Evolutionary conservation across 2,888 invertebrate genomes (phyloP), one percentile per base, ranked within the genome.

Genomic region (Rutpela maculata): DNA sequence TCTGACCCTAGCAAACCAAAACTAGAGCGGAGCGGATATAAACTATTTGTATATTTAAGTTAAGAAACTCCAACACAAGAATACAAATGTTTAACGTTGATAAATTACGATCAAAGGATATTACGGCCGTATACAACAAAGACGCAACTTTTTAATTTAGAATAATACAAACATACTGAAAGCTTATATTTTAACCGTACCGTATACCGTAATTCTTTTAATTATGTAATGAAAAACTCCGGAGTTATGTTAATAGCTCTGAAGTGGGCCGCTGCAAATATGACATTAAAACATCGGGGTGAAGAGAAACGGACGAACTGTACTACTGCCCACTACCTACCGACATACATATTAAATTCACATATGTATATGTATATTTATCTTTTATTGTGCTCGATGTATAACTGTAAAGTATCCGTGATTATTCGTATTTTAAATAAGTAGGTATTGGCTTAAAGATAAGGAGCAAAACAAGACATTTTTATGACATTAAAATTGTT

Each of bases 331-430:
- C 35, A 65, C 65, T 38, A 43, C 65, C 35, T 65, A 31, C 35
- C 26, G 17, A 31, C 31, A 66, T 19, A 66, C 66, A 66, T 50
- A 66, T 50, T 66, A 66, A 43, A 50, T 50, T 66, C 50, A 19
- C 1, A 38, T 65, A 43, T 65, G 19, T 31, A 43, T 65, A 38
- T 19, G 18, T 10, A 66, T 38, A 19, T 12, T 9, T 50, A 65
- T 17, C n/a, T 65, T 63, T 38, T 65, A 50, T 17, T 43, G 35
- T 38, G 35, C 15, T 9, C 22, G 19, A 17, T 18, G n/a, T 19
- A 5, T 65, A 66, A 66, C 66, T 35, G 66, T 38, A 66, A 66
- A 66, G 43, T 66, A 43, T 66, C 66, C 31, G 22, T 60, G 11
- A 31, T 15, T 26, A 26, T 26, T 26, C 4, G 22, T 26, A 26